Evolutionary conservation across 2,797 vertebrate genomes (phyloP).

Genomic region (Eulemur coronatus): DNA sequence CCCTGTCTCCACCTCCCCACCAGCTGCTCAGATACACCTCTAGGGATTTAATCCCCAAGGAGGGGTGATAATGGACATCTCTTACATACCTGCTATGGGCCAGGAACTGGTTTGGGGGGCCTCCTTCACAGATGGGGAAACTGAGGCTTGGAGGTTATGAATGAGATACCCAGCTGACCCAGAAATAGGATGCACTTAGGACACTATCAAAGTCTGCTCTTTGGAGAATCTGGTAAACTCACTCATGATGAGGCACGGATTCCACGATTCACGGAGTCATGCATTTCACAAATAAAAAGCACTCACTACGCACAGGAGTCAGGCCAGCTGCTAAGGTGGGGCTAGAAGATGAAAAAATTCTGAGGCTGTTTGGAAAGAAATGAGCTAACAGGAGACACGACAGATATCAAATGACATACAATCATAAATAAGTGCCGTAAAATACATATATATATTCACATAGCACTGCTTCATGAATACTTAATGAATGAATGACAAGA

Average conservation of each 20-base stretch:
- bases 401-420: not conserved
- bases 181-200: not conserved
- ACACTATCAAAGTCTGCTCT: not conserved
- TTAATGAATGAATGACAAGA: not conserved
- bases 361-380: constrained; percentile 4
- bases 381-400: not conserved
- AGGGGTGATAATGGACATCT: not conserved
- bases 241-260: not conserved
- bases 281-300: not conserved
- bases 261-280: not conserved
- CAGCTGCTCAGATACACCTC: not conserved
- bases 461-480: not conserved
- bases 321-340: not conserved
- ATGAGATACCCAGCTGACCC: not conserved
- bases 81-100: not conserved
- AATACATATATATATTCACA: not conserved
- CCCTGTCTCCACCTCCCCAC: not conserved
- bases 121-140: constrained; percentile 34
- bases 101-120: not conserved
- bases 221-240: not conserved
- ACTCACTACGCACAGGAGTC: not conserved
- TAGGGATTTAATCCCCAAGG: not conserved
- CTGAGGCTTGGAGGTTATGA: not conserved
- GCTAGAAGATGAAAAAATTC: not conserved
- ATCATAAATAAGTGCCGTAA: not conserved